Base-by-base conservation (phyloP, 2,888 invertebrate genomes). In the Agrochola circellaris region DNA sequence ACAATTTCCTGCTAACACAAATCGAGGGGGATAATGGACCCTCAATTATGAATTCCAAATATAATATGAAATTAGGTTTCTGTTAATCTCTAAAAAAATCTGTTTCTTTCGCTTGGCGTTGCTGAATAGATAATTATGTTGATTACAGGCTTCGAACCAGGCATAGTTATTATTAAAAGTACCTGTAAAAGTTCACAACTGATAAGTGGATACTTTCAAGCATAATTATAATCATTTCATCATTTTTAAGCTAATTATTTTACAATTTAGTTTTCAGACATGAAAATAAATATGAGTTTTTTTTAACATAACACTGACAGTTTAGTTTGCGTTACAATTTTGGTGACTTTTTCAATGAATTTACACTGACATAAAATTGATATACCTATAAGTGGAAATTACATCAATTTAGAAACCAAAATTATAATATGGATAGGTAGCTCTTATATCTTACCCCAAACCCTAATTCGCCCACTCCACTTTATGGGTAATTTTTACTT, bases 401-500 rank as follows among this genome's bases (percentile, higher is more conserved):
- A 26, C 58, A 58, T 26, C 26, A 26, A 15, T 26, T 58, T 26
- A 2, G 6, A 58, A 58, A 2, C 7, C 6, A 58, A 2, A 0
- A 23, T 38, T 62, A 38, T 6, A 62, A 15, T 34, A 15, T 5
- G 17, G 23, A 17, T 11, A 17, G 9, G 6, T 34, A 48, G 11
- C 3, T 69, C 23, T 68, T 54, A 23, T 66, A n/a, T 34, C 68
- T 70, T 81, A 30, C 11, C 2, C 84, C 77, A 79, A 54, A 68
- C 75, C 45, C 54, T 66, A 81, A 77, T 82, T 89, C 90, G 85
- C 89, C 91, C 92, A 90, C 93, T 93, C 90, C 90, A 86, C 85
- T 93, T 94, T 93, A 94, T 91, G 90, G 90, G 87, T 91, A 92
- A 93, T 93, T 93, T 94, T 94, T 91, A 93, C 90, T 92, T 93